These are phyloP conservation scores for Laspeyria flexula DNA, from an alignment of 2,888 invertebrate genomes.

Conservation along the genomic window DNA sequence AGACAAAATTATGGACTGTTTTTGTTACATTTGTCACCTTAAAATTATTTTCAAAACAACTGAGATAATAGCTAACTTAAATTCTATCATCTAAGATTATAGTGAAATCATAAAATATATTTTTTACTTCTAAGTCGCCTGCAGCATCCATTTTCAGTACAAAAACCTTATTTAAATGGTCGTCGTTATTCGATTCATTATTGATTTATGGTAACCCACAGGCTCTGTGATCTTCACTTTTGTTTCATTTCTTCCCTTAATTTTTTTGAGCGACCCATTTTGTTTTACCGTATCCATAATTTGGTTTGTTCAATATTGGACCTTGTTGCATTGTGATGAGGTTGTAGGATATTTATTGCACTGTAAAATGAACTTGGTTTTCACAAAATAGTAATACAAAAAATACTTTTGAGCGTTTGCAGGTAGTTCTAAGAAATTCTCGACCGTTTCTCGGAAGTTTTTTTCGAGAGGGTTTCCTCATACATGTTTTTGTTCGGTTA, in stretches of 20 bases:
- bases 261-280: conserved; percentile 21
- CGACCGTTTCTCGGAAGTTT: conserved; percentile 63
- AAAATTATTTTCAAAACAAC: conserved; percentile 2
- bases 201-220: conserved; percentile 60
- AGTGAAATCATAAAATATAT: conserved; percentile 16
- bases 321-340: conserved; percentile 4
- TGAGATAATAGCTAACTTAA: conserved; percentile 3
- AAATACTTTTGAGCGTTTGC: conserved; percentile 55
- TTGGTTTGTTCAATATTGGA: conserved; percentile 1
- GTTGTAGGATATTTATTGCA: neutral
- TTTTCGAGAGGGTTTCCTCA: conserved; percentile 48
- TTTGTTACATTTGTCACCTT: neutral
- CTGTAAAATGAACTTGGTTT: conserved; percentile 5
- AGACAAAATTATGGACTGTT: neutral
- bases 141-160: conserved; percentile 28
- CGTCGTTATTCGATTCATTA: conserved; percentile 50
- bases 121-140: conserved; percentile 25
- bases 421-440: conserved; percentile 68
- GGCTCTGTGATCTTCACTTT: conserved; percentile 53
- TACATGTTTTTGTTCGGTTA: conserved; percentile 20
- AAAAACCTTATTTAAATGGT: conserved; percentile 44
- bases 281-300: neutral
- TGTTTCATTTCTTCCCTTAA: conserved; percentile 50
- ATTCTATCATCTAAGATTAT: conserved; percentile 7
- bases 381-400: conserved; percentile 39